Evolutionary conservation across 1,140 invertebrate species (phyloP).

Genomic region (Pachypeltis micranthus): DNA sequence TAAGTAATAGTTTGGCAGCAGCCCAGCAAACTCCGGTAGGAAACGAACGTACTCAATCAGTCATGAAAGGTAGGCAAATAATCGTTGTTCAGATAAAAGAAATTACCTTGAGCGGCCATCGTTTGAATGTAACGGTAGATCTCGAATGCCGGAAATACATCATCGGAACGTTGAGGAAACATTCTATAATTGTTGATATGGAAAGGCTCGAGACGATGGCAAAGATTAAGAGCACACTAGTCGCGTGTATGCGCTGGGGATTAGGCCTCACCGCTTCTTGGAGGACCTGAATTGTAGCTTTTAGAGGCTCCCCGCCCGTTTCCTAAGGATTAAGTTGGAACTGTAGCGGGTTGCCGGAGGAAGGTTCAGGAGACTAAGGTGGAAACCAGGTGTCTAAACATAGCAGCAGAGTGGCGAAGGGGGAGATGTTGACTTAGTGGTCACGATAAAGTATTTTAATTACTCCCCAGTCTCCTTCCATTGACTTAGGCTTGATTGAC

Average conservation of each 20-base stretch:
- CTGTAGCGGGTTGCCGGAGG: no score
- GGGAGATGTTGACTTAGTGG: conserved; percentile 13
- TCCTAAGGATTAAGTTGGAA: conserved; percentile 12
- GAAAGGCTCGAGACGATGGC: neutral
- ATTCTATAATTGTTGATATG: conserved; percentile 10
- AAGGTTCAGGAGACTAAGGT: neutral
- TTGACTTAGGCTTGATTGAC: conserved; percentile 16
- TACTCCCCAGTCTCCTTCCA: conserved; percentile 3
- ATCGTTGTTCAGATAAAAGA: no score
- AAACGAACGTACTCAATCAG: no score
- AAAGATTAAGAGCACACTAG: neutral
- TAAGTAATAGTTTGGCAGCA: no score
- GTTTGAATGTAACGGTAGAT: no score
- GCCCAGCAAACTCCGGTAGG: no score
- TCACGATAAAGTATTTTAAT: conserved; percentile 15
- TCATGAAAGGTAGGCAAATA: no score
- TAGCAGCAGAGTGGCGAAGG: neutral
- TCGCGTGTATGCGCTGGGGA: neutral
- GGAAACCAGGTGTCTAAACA: conserved; percentile 16
- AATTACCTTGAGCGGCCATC: no score
- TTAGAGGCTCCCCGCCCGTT: no score
- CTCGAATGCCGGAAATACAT: no score
- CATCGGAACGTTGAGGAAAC: no score
- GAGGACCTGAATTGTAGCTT: conserved; percentile 8
- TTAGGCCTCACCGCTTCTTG: conserved; percentile 5